Percentiles rank a stretch among this genome's conserved stretches.
These are phyloP conservation scores for Sorex araneus DNA, from an alignment of 2,113 vertebrate species.

Conservation along the genomic window DNA sequence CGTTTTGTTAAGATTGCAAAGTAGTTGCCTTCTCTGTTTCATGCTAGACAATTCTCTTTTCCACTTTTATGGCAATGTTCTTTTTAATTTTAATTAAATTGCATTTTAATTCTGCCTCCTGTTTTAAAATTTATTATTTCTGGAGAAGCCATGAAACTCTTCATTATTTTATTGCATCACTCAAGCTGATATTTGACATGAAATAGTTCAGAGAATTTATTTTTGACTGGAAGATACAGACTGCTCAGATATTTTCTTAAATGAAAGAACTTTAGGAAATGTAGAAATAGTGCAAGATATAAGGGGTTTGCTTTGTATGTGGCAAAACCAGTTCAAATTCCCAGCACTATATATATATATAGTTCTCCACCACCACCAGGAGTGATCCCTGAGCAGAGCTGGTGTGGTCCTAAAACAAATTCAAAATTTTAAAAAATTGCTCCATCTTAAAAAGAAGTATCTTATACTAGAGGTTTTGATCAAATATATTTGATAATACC, in stretches of 20 bases:
- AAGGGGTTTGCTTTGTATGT: too few species aligned
- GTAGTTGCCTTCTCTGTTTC: background rate
- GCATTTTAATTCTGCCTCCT: conserved; percentile 28
- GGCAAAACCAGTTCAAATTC: too few species aligned
- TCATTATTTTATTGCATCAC: conserved; percentile 74
- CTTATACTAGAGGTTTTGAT: conserved; percentile 66
- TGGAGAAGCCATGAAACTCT: conserved; percentile 47
- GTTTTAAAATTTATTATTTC: conserved; percentile 67
- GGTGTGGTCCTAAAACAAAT: too few species aligned
- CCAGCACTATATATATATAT: too few species aligned
- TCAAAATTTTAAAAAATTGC: background rate
- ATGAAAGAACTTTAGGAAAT: too few species aligned
- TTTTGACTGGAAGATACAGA: conserved; percentile 72
- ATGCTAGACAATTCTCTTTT: background rate
- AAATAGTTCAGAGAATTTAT: conserved; percentile 75
- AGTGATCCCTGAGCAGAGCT: too few species aligned
- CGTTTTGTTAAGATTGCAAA: background rate
- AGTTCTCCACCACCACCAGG: too few species aligned
- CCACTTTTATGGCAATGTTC: conserved; percentile 18
- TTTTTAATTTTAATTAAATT: too few species aligned
- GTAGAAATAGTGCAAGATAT: too few species aligned
- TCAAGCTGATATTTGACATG: conserved; percentile 56
- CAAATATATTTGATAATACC: conserved; percentile 72
- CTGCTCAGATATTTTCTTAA: conserved; percentile 59
- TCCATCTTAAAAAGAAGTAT: conserved; percentile 77